Conservation (phyloP, 2,888 invertebrate genomes). For the Apotomis capreana region DNA sequence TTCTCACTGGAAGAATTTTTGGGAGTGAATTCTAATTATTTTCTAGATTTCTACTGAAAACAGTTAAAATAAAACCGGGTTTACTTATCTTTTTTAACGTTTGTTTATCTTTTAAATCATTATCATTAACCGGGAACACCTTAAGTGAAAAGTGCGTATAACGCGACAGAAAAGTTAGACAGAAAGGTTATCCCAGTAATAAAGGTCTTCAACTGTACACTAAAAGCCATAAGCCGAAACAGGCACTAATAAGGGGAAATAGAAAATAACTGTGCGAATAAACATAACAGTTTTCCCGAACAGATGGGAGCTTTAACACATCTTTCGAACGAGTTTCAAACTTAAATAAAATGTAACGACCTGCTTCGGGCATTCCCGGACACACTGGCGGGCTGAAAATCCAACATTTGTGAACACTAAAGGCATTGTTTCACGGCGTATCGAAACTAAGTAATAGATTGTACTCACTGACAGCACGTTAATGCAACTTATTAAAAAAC, state of each 20-base stretch:
- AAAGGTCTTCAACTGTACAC: conserved; percentile 16
- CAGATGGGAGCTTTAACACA: conserved; percentile 53
- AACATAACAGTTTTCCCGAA: conserved; percentile 52
- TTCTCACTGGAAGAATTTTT: too few relatives aligned
- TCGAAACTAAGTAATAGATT: conserved; percentile 1
- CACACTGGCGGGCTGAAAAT: conserved; percentile 41
- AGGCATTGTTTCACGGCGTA: background rate
- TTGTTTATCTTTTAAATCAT: too few relatives aligned
- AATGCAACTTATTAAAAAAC: too few relatives aligned
- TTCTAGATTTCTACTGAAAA: too few relatives aligned
- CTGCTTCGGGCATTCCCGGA: conserved; percentile 42
- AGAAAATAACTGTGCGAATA: conserved; percentile 53
- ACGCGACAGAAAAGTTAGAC: background rate
- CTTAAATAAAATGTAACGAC: conserved; percentile 63
- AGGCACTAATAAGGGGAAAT: conserved; percentile 45
- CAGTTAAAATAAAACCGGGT: too few relatives aligned
- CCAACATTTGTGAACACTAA: conserved; percentile 4
- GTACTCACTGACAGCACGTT: background rate
- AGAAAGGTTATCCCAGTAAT: background rate
- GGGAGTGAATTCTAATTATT: too few relatives aligned
- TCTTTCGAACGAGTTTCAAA: conserved; percentile 59
- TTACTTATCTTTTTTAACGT: too few relatives aligned
- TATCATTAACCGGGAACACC: background rate
- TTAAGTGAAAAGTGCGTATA: background rate
- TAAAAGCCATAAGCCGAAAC: conserved; percentile 29